Evolutionary conservation across 2,888 invertebrate species (phyloP).

Genomic region (Adineta ricciae): DNA sequence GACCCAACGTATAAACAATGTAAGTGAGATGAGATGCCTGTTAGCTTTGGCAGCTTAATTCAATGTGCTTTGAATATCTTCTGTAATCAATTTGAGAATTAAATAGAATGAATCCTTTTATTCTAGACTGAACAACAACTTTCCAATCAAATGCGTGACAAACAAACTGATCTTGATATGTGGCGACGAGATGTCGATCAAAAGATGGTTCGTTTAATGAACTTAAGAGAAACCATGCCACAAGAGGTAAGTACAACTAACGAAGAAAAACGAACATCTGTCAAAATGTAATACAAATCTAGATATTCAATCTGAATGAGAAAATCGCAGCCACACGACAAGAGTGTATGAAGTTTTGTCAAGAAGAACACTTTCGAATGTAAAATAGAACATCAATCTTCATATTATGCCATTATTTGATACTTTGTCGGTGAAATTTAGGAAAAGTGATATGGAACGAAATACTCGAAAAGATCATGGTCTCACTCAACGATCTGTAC

Average conservation of each 20-base stretch:
- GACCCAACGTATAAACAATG: not conserved
- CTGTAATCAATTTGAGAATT: not conserved
- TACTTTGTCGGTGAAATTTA: too few species aligned
- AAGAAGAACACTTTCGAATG: constrained; percentile 16
- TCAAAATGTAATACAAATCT: not conserved
- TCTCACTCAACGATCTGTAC: not conserved
- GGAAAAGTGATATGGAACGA: not conserved
- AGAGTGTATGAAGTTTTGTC: constrained; percentile 11
- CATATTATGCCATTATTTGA: too few species aligned
- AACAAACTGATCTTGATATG: not conserved
- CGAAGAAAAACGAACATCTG: not conserved
- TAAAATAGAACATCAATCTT: not conserved
- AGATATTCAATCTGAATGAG: constrained; percentile 2
- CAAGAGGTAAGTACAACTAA: not conserved
- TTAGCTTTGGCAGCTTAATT: not conserved
- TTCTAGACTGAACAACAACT: not conserved
- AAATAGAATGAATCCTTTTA: not conserved
- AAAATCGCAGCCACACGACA: not conserved
- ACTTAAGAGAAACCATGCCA: not conserved
- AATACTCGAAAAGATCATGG: not conserved
- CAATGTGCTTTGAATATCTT: not conserved
- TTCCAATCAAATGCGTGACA: not conserved
- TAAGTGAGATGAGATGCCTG: not conserved
- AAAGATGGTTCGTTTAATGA: constrained; percentile 4
- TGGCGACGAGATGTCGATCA: constrained; percentile 15